Conservation (phyloP, 92 coral and sea anemone genomes). For the Anthopleura xanthogrammica region DNA sequence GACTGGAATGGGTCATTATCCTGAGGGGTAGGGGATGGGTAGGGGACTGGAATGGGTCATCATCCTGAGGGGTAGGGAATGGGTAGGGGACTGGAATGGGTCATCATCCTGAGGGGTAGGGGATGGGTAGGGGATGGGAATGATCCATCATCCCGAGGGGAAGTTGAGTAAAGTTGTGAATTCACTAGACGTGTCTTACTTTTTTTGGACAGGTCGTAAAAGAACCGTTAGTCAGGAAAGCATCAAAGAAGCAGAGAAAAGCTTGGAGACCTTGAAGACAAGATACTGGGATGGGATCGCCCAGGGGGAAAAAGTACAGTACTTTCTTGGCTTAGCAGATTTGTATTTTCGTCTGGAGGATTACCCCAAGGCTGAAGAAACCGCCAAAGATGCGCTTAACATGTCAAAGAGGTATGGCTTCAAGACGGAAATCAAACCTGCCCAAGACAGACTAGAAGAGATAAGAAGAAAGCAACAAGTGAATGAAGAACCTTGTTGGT, state of each 20-base stretch:
- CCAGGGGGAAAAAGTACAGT: slow-evolving; percentile 24
- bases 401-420: slow-evolving; percentile 47
- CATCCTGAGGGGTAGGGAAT: no score
- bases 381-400: slow-evolving; percentile 43
- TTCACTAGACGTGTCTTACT: not conserved
- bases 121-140: not conserved
- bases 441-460: slow-evolving; percentile 57
- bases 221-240: slow-evolving; percentile 41
- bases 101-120: no score
- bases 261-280: slow-evolving; percentile 26
- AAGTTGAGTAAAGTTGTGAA: not conserved
- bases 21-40: no score
- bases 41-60: no score
- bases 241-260: slow-evolving; percentile 54
- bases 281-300: slow-evolving; percentile 27
- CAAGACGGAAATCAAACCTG: slow-evolving; percentile 64
- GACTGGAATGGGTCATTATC: no score
- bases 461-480: not conserved
- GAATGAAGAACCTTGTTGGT: not conserved
- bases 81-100: no score
- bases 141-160: not conserved
- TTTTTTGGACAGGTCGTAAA: slow-evolving; percentile 38
- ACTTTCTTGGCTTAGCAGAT: slow-evolving; percentile 49
- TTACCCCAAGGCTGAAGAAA: slow-evolving; percentile 45
- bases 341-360: slow-evolving; percentile 44